These are phyloP conservation scores for Ophonus ardosiacus DNA, from an alignment of 2,888 invertebrate species.

Conservation along the genomic window DNA sequence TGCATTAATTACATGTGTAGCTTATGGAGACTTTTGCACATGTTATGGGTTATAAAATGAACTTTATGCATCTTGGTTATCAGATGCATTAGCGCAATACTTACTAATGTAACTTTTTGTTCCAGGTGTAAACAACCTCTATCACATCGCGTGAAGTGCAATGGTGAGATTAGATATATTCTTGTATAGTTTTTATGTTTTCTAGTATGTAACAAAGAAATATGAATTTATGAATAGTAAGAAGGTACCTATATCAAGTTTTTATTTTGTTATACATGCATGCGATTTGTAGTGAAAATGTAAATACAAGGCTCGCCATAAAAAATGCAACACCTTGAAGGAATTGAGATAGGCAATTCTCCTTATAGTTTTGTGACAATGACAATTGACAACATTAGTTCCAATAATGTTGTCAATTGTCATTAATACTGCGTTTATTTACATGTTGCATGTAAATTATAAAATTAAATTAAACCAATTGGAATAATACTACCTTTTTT, in stretches of 20 bases:
- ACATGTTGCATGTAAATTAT: no score
- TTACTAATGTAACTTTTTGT: conserved; percentile 43
- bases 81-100: conserved; percentile 39
- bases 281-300: neutral
- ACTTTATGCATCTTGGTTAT: conserved; percentile 15
- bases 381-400: no score
- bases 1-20: conserved; percentile 41
- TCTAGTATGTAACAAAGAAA: neutral
- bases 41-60: conserved; percentile 19
- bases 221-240: neutral
- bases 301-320: no score
- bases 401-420: no score
- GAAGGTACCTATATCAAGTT: neutral
- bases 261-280: neutral
- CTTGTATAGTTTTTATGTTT: neutral
- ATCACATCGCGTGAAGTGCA: conserved; percentile 19
- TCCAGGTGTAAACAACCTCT: conserved; percentile 40
- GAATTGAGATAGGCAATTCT: no score
- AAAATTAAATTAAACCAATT: no score
- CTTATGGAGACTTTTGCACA: conserved; percentile 31
- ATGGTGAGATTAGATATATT: conserved; percentile 1
- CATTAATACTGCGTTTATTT: no score
- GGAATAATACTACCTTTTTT: no score
- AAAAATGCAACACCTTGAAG: no score
- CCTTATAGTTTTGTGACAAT: no score